A percentile compares a stretch with the other conserved stretches of the same genome.
These are phyloP conservation scores for Austrofundulus limnaeus DNA, from an alignment of 2,113 vertebrate genomes.

Conservation along the genomic window DNA sequence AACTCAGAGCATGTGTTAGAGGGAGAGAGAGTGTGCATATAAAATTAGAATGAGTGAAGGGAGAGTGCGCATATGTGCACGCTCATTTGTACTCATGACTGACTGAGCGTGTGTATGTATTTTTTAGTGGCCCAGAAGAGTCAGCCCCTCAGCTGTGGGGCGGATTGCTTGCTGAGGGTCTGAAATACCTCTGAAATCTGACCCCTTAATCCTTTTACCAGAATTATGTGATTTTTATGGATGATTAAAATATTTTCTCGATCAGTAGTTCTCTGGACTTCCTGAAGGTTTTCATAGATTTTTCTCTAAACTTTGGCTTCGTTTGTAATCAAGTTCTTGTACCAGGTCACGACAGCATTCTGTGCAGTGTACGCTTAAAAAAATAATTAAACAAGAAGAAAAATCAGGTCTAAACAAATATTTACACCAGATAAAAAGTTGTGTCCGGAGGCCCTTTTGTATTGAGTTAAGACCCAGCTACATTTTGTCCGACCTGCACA, in stretches of 20 bases:
- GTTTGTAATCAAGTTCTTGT: no score
- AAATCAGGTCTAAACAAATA: no score
- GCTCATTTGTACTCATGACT: constrained; percentile 27
- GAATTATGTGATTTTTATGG: constrained; percentile 40
- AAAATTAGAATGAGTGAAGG: constrained; percentile 1
- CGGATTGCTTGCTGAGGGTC: constrained; percentile 31
- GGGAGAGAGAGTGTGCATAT: constrained; percentile 10
- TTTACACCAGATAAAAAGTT: no score
- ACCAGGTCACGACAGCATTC: no score
- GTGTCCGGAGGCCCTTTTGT: no score
- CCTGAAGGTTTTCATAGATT: no score
- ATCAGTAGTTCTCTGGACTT: no score
- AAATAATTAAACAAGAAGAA: constrained; percentile 9
- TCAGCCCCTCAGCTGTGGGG: constrained; percentile 12
- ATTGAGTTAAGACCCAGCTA: no score
- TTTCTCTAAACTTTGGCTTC: no score
- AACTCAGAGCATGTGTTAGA: constrained; percentile 8
- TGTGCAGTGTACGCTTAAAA: no score
- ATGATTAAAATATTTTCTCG: constrained; percentile 31
- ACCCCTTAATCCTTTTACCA: constrained; percentile 12
- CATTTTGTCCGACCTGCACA: no score
- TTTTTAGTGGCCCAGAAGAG: constrained; percentile 24
- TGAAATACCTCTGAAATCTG: constrained; percentile 14
- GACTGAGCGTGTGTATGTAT: constrained; percentile 24
- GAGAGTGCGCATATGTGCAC: neutral